Base-by-base conservation (phyloP, 2,888 invertebrate species). In the Drosophila crucigera region DNA sequence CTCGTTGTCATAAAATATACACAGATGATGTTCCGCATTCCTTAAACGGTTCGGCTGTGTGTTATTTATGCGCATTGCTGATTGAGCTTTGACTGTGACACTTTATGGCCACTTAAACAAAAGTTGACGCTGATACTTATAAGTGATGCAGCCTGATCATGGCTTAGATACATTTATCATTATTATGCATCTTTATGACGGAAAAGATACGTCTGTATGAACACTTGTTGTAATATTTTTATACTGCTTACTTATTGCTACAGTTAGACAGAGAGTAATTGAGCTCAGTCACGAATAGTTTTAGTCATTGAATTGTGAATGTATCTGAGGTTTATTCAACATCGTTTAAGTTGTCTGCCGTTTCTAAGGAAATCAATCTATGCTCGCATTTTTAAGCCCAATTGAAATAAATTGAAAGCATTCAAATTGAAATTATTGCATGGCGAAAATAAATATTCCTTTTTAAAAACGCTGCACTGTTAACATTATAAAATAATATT, bases 21-120 rank as follows among this genome's bases (percentile, higher is more conserved):
- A 41, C 6, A 71, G 47, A 62, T 70, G 68, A 59, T 79, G 64
- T 85, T 85, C 84, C 84, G 84, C 84, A 85, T 85, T 89, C 87
- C 67, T 72, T 35, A 59, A 56, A 71, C 58, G 61, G 61, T 64
- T 62, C 11, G 43, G 25, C 19, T 25, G 25, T 25, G 4, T 60
- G 16, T 80, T 77, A 80, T 83, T 83, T 75, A 83, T 84, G 83
- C 66, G 60, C 72, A 59, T 70, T 66, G 72, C 54, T 66, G 72
- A 68, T 72, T 84, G 88, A 76, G 82, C 87, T 84, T 84, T 78
- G 83, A 80, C 83, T 76, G 75, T 73, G 73, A 66, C 58, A 76
- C 68, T 60, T 66, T 41, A 52, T 60, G 52, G 49, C 47, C 62
- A 58, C 55, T 58, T 56, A 30, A 59, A 37, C 43, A 53, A 37